Conservation (phyloP, 2,888 invertebrate genomes). For the Yponomeuta evonymella region DNA sequence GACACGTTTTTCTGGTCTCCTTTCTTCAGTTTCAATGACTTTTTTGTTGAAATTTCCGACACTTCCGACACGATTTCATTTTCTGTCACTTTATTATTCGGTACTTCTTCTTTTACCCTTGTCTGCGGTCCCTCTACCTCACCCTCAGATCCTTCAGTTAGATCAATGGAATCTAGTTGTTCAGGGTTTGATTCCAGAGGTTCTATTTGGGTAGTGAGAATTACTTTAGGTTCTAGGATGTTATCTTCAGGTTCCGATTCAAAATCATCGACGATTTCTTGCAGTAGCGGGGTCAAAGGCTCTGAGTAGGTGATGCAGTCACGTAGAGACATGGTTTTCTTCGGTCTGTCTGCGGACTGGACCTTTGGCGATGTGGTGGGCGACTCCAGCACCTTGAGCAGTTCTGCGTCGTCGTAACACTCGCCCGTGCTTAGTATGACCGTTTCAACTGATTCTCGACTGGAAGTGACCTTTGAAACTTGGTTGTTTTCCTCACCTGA, state of each 20-base stretch:
- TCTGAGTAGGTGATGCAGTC: constrained; percentile 50
- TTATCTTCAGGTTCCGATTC: neutral
- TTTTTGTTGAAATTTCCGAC: neutral
- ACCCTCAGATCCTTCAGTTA: neutral
- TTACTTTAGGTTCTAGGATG: neutral
- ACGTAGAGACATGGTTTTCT: constrained; percentile 36
- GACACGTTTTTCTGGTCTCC: constrained; percentile 22
- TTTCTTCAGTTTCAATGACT: constrained; percentile 24
- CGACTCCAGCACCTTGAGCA: constrained; percentile 33
- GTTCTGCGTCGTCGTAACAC: constrained; percentile 49
- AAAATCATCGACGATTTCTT: constrained; percentile 54
- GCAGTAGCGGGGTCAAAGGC: constrained; percentile 50
- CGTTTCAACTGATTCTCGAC: constrained; percentile 60
- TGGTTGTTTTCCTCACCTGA: constrained; percentile 28
- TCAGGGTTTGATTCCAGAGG: neutral
- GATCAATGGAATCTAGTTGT: neutral
- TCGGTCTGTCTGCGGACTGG: constrained; percentile 15
- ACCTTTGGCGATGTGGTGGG: constrained; percentile 8
- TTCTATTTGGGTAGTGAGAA: neutral
- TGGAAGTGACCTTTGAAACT: constrained; percentile 50
- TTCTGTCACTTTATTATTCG: neutral
- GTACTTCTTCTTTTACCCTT: neutral
- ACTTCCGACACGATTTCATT: neutral
- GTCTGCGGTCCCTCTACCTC: neutral
- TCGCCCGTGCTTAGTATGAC: constrained; percentile 40